Evolutionary conservation across 2,888 invertebrate genomes (phyloP).

Genomic region (Stratiomys singularior): DNA sequence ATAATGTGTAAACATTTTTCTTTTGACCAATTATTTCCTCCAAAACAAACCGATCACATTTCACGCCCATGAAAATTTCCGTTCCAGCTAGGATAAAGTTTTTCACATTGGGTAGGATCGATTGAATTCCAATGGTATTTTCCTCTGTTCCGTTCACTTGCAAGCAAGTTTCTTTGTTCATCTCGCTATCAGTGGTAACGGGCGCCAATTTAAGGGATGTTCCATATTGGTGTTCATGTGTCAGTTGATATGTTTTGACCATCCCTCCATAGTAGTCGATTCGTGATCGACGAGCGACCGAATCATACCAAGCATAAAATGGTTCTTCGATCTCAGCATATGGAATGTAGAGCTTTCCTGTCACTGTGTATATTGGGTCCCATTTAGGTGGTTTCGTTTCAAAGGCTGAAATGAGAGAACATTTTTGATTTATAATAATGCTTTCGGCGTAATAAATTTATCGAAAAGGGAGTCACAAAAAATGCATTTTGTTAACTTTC

Average conservation of each 20-base stretch:
- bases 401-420: too few species aligned
- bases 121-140: slow-evolving; percentile 67
- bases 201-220: slow-evolving; percentile 83
- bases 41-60: slow-evolving; percentile 82
- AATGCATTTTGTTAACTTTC: too few species aligned
- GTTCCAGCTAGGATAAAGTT: slow-evolving; percentile 76
- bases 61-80: slow-evolving; percentile 76
- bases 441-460: too few species aligned
- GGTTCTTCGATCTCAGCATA: slow-evolving; percentile 95
- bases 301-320: slow-evolving; percentile 90
- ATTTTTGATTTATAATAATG: too few species aligned
- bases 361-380: slow-evolving; percentile 78
- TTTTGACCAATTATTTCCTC: slow-evolving; percentile 78
- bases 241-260: slow-evolving; percentile 90
- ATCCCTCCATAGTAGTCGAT: slow-evolving; percentile 96
- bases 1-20: slow-evolving; percentile 88
- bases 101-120: slow-evolving; percentile 77
- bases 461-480: too few species aligned
- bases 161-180: slow-evolving; percentile 82
- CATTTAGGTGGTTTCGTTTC: slow-evolving; percentile 69
- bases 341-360: slow-evolving; percentile 84
- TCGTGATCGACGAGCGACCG: slow-evolving; percentile 77
- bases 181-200: slow-evolving; percentile 77
- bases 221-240: slow-evolving; percentile 70
- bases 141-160: slow-evolving; percentile 81